These are phyloP conservation scores for Xiphophorus hellerii DNA, from an alignment of 2,113 vertebrate species.

Conservation along the genomic window DNA sequence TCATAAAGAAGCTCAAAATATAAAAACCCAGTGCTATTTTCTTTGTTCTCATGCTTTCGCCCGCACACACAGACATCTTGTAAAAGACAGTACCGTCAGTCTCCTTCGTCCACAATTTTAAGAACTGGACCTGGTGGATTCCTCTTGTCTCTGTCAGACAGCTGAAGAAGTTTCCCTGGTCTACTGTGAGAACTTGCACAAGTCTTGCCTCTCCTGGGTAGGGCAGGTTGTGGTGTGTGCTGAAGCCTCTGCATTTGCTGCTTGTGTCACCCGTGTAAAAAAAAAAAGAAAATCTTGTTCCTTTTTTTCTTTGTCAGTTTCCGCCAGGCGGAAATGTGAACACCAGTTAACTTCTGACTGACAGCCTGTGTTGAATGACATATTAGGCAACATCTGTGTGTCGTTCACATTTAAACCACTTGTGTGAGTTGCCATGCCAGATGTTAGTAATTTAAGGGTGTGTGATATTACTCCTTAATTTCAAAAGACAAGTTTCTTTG, in stretches of 20 bases:
- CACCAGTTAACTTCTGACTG: slow-evolving; percentile 41
- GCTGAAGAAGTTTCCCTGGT: slow-evolving; percentile 30
- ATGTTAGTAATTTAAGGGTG: not conserved
- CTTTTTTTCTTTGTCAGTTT: slow-evolving; percentile 77
- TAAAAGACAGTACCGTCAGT: slow-evolving; percentile 60
- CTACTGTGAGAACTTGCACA: slow-evolving; percentile 23
- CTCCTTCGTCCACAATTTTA: slow-evolving; percentile 39
- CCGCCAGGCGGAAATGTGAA: slow-evolving; percentile 73
- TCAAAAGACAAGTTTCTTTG: not conserved
- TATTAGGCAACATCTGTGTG: slow-evolving; percentile 14
- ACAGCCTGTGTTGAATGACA: slow-evolving; percentile 38
- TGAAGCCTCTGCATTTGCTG: slow-evolving; percentile 20
- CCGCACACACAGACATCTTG: slow-evolving; percentile 13
- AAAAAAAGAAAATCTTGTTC: slow-evolving; percentile 55
- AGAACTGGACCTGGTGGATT: slow-evolving; percentile 12
- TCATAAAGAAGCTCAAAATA: not conserved
- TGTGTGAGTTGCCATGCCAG: slow-evolving; percentile 2
- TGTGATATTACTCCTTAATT: not conserved
- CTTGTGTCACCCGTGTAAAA: slow-evolving; percentile 56
- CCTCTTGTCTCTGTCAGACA: slow-evolving; percentile 15
- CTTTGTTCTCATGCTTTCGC: not conserved
- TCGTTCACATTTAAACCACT: not conserved
- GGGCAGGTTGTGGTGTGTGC: slow-evolving; percentile 52
- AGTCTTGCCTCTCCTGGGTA: slow-evolving; percentile 20
- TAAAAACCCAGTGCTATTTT: slow-evolving; percentile 5